A percentile compares a stretch with the other conserved stretches of the same genome.
Conservation (phyloP, 2,797 vertebrate species). For the Alca torda region DNA sequence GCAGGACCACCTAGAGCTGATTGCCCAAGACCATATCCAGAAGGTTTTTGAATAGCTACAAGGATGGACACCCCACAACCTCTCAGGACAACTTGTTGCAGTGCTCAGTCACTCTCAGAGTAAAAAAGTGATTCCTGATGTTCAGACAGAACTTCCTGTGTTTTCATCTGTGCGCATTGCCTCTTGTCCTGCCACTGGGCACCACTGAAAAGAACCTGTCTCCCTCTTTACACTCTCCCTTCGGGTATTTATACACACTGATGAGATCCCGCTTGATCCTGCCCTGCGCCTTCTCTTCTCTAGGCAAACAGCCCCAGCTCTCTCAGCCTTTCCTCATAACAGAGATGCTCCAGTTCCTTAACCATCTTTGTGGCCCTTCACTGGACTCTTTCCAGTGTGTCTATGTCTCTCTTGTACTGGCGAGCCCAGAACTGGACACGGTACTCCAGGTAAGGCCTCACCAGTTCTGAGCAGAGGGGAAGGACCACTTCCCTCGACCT, state of each 20-base stretch:
- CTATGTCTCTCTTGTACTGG: background rate
- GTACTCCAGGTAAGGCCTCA: background rate
- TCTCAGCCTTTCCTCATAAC: background rate
- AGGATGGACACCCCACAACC: background rate
- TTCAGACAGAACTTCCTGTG: background rate
- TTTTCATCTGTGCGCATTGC: background rate
- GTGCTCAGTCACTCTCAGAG: background rate
- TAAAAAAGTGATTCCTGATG: background rate
- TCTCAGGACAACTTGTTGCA: background rate
- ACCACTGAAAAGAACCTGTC: background rate
- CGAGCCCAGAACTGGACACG: background rate
- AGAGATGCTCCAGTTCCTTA: background rate
- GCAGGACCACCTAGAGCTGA: background rate
- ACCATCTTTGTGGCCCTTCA: background rate
- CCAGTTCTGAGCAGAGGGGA: background rate
- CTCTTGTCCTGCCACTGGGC: background rate
- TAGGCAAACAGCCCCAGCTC: background rate
- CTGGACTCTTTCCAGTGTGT: background rate
- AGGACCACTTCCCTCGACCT: background rate
- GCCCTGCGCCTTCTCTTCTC: background rate
- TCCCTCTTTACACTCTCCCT: background rate
- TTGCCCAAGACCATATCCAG: background rate
- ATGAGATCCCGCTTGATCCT: background rate
- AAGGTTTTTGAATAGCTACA: background rate
- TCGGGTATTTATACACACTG: background rate